Conservation (phyloP, 2,888 invertebrate species). For the Brassicogethes aeneus region DNA sequence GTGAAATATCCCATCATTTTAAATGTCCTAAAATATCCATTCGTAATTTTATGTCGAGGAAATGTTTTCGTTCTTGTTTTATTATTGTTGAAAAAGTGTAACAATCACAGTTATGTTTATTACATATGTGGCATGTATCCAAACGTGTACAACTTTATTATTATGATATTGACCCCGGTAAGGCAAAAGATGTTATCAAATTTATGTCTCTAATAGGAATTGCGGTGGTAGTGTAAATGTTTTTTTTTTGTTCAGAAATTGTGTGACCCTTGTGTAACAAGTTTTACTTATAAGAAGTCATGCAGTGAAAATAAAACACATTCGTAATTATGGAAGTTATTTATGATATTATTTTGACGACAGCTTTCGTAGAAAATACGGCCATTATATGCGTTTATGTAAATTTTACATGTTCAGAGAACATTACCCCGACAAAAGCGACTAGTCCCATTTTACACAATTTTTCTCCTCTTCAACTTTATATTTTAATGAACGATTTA, state of each 20-base stretch:
- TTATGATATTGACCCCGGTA: not conserved
- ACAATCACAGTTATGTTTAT: not conserved
- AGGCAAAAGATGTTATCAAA: slow-evolving; percentile 19
- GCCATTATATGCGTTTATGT: slow-evolving; percentile 19
- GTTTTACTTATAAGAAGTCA: slow-evolving; percentile 17
- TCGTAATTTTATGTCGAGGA: too few species aligned
- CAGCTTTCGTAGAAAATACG: slow-evolving; percentile 17
- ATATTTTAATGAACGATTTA: not conserved
- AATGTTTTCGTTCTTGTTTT: too few species aligned
- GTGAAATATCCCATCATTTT: too few species aligned
- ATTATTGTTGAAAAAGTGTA: too few species aligned
- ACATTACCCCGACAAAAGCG: slow-evolving; percentile 6
- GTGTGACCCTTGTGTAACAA: slow-evolving; percentile 23
- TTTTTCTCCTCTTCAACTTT: not conserved
- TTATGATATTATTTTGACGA: slow-evolving; percentile 21
- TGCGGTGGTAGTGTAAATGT: slow-evolving; percentile 20
- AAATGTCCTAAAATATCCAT: too few species aligned
- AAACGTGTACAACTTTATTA: too few species aligned
- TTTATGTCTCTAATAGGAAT: slow-evolving; percentile 21
- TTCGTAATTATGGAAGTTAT: slow-evolving; percentile 18
- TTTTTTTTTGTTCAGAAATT: too few species aligned
- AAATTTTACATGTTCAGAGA: slow-evolving; percentile 13
- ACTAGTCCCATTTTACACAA: slow-evolving; percentile 4
- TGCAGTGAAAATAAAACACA: slow-evolving; percentile 21
- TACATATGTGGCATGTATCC: too few species aligned